A percentile compares a stretch with the other conserved stretches of the same genome.
phyloP scores from a whole-genome alignment of 2,113 vertebrate species.

The Solea senegalensis region DNA sequence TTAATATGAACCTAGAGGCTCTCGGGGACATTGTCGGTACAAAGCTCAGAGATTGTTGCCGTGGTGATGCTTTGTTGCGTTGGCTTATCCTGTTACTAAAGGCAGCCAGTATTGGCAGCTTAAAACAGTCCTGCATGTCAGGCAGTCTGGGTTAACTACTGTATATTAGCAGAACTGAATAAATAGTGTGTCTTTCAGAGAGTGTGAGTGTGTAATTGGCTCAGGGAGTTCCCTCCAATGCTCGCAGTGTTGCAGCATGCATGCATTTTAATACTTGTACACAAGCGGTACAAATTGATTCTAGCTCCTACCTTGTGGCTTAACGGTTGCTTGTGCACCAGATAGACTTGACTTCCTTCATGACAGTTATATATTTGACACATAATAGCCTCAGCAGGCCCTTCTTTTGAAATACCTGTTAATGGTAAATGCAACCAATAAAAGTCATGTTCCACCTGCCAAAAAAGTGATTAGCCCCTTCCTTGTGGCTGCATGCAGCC shows the following conservation, averaged over 20 bases:
- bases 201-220: slow-evolving; percentile 11
- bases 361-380: too few species aligned
- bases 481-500: too few species aligned
- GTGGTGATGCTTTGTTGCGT: slow-evolving; percentile 28
- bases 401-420: too few species aligned
- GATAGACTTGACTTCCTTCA: too few species aligned
- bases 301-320: too few species aligned
- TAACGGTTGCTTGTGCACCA: too few species aligned
- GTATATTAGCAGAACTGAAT: slow-evolving; percentile 8
- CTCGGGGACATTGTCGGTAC: background rate
- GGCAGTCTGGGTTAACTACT: slow-evolving; percentile 6
- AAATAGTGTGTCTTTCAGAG: slow-evolving; percentile 7
- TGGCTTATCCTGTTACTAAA: slow-evolving; percentile 7
- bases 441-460: too few species aligned
- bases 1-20: slow-evolving; percentile 1
- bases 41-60: slow-evolving; percentile 36
- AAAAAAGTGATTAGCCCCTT: too few species aligned
- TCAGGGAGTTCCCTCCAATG: slow-evolving; percentile 13
- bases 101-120: background rate
- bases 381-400: too few species aligned
- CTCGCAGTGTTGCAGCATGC: slow-evolving; percentile 5
- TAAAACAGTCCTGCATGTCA: background rate
- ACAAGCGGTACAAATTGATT: too few species aligned
- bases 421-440: too few species aligned
- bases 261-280: too few species aligned